Percentiles rank a stretch among this genome's conserved stretches.
Evolutionary conservation across 2,113 vertebrate species (phyloP).

Genomic region (Hirundichthys speculiger): DNA sequence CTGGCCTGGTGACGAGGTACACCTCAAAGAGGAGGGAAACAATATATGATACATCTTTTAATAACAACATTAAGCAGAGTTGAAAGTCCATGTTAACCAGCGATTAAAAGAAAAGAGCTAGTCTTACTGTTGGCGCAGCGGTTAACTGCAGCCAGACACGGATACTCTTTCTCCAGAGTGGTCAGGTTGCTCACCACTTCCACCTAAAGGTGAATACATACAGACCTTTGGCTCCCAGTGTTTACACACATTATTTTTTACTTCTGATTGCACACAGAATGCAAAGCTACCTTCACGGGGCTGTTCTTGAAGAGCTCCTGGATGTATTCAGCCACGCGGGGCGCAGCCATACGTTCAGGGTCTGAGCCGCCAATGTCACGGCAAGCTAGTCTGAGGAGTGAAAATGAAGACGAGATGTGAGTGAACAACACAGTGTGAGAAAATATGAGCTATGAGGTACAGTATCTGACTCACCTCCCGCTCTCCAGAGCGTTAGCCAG

Average conservation of each 20-base stretch:
- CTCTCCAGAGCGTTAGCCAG: constrained; percentile 78
- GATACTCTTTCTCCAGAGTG: constrained; percentile 79
- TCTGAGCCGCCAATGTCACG: constrained; percentile 86
- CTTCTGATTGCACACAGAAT: too few species aligned
- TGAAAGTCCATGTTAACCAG: not conserved
- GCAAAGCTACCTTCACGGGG: constrained; percentile 69
- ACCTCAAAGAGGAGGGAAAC: constrained; percentile 51
- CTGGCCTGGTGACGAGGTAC: constrained; percentile 83
- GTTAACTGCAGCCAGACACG: constrained; percentile 85
- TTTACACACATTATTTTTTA: not conserved
- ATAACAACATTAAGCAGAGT: too few species aligned
- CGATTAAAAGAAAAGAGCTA: not conserved
- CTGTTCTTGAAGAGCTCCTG: constrained; percentile 76
- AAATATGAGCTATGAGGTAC: not conserved
- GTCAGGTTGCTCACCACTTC: constrained; percentile 71
- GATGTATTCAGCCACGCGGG: constrained; percentile 78
- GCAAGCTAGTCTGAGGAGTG: constrained; percentile 72
- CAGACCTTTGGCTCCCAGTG: too few species aligned
- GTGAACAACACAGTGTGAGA: not conserved
- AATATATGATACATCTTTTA: not conserved
- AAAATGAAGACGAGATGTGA: not conserved
- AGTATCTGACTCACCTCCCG: constrained; percentile 70
- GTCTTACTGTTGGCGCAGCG: constrained; percentile 82
- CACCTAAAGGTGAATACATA: constrained; percentile 64
- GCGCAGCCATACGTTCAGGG: constrained; percentile 85